Conservation (phyloP, 2,113 vertebrate species). For the Pionites leucogaster region DNA sequence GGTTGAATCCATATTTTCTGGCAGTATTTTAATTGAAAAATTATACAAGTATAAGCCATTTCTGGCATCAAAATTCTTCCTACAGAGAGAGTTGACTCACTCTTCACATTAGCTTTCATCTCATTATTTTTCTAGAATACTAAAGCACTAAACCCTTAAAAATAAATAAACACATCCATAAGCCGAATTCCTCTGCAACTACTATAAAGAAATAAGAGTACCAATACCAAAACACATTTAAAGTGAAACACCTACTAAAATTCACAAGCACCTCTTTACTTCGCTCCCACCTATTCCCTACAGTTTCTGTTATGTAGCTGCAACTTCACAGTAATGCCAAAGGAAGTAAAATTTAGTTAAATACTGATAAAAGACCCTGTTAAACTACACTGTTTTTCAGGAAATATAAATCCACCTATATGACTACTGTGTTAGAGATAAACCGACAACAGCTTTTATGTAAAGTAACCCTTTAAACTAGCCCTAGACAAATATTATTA, state of each 20-base stretch:
- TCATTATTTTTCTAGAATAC: background rate
- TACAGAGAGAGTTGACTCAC: background rate
- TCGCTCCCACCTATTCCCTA: background rate
- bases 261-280: background rate
- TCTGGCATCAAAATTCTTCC: background rate
- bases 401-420: background rate
- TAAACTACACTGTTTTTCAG: background rate
- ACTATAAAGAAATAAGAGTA: background rate
- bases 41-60: background rate
- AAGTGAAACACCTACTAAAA: background rate
- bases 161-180: background rate
- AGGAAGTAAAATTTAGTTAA: background rate
- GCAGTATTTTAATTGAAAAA: background rate
- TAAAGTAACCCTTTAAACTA: background rate
- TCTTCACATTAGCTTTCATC: background rate
- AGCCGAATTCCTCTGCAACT: background rate
- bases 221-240: background rate
- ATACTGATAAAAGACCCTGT: background rate
- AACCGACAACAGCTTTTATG: background rate
- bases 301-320: background rate
- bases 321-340: background rate
- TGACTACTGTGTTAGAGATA: background rate
- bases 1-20: background rate
- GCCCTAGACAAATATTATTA: background rate
- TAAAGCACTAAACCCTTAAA: background rate